Conservation (phyloP, 2,888 invertebrate genomes). For the Hydrotaea diabolus region DNA sequence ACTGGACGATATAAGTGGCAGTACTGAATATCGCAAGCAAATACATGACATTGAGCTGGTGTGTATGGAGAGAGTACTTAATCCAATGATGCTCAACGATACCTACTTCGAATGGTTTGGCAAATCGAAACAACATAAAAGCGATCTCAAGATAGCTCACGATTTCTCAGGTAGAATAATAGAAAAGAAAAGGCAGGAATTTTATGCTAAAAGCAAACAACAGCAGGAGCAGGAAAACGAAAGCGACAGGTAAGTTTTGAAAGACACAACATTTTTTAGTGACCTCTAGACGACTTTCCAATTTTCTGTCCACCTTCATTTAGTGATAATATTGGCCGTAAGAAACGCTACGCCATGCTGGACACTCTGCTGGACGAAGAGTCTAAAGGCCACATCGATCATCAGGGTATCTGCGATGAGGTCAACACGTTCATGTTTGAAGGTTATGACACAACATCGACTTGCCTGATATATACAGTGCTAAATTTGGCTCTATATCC, state of each 20-base stretch:
- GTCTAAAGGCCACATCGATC: conserved; percentile 81
- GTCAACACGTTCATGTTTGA: conserved; percentile 86
- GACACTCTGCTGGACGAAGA: conserved; percentile 83
- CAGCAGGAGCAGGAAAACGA: not conserved
- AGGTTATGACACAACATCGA: conserved; percentile 85
- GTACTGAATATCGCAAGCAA: conserved; percentile 83
- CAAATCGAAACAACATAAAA: conserved; percentile 81
- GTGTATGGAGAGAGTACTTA: conserved; percentile 80
- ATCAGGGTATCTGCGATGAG: conserved; percentile 83
- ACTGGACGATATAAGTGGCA: conserved; percentile 81
- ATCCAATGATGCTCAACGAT: conserved; percentile 83
- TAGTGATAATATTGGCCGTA: conserved; percentile 73
- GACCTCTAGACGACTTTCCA: no score
- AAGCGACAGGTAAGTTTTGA: conserved; percentile 42
- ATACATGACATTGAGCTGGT: conserved; percentile 81
- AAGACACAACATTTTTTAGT: no score
- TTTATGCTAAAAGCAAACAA: not conserved
- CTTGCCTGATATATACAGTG: conserved; percentile 82
- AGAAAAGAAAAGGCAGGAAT: conserved; percentile 77
- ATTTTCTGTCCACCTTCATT: not conserved
- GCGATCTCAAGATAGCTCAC: conserved; percentile 78
- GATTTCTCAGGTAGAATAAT: conserved; percentile 81
- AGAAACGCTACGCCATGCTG: conserved; percentile 82
- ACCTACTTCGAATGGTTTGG: conserved; percentile 82
- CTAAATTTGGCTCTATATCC: conserved; percentile 82